Percentiles rank a stretch among this genome's conserved stretches.
Evolutionary conservation across 2,797 vertebrate species (phyloP).

Genomic region (Pipistrellus kuhlii): DNA sequence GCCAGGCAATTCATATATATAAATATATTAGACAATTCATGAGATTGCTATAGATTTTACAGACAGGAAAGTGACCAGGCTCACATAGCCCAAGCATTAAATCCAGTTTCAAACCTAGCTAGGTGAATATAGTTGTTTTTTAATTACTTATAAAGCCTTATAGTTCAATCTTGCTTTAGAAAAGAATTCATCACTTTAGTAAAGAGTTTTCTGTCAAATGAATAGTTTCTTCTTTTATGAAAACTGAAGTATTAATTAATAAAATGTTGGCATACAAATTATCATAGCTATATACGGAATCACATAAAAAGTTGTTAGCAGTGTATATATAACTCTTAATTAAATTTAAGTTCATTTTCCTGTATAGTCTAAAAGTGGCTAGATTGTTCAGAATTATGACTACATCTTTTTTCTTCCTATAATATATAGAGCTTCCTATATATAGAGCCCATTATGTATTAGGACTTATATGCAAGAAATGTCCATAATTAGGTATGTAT

Average conservation of each 20-base stretch:
- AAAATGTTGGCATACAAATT: slow-evolving; percentile 14
- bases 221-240: slow-evolving; percentile 5
- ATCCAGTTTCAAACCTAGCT: neutral
- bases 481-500: neutral
- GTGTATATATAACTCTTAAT: neutral
- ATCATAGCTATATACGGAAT: neutral
- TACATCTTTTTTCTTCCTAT: neutral
- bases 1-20: neutral
- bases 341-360: neutral
- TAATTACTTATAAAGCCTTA: neutral
- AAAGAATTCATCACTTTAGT: neutral
- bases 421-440: neutral
- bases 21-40: neutral
- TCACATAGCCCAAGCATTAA: neutral
- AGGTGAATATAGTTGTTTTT: neutral
- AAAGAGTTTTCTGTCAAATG: neutral
- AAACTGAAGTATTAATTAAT: neutral
- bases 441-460: neutral
- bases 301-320: slow-evolving; percentile 9
- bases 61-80: neutral
- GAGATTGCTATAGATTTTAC: neutral
- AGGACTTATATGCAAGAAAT: neutral
- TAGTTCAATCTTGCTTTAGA: neutral
- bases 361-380: neutral
- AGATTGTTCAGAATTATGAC: neutral